Evolutionary conservation across 2,888 invertebrate genomes (phyloP).

Genomic region (Drosophila borborema): DNA sequence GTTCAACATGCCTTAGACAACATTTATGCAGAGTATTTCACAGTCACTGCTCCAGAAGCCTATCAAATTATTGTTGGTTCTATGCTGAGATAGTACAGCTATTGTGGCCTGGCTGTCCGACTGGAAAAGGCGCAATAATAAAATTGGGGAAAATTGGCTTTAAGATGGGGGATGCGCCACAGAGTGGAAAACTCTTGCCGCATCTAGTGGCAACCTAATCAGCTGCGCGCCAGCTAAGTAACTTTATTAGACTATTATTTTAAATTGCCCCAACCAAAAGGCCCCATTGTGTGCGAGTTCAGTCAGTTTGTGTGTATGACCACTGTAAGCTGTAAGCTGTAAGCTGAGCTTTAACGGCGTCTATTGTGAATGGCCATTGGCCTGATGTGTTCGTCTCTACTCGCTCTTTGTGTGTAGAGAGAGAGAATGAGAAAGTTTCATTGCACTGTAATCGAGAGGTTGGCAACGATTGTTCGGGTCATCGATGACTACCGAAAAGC

Average conservation of each 20-base stretch:
- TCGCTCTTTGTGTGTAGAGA: slow-evolving; percentile 15
- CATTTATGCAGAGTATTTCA: slow-evolving; percentile 13
- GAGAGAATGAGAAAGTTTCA: slow-evolving; percentile 46
- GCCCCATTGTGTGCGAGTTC: slow-evolving; percentile 35
- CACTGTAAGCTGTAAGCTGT: slow-evolving; percentile 19
- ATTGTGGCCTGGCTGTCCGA: slow-evolving; percentile 45
- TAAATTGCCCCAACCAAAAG: slow-evolving; percentile 64
- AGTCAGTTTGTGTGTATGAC: slow-evolving; percentile 25
- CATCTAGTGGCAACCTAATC: slow-evolving; percentile 61
- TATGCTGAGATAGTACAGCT: slow-evolving; percentile 44
- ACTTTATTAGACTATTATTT: slow-evolving; percentile 77
- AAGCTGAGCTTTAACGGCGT: slow-evolving; percentile 47
- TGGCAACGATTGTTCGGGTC: slow-evolving; percentile 42
- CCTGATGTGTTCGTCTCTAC: slow-evolving; percentile 6
- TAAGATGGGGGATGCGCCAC: slow-evolving; percentile 57
- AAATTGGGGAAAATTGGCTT: slow-evolving; percentile 75
- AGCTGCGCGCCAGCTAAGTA: slow-evolving; percentile 74
- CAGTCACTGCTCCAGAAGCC: slow-evolving; percentile 4
- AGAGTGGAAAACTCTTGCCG: slow-evolving; percentile 36
- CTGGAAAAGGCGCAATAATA: slow-evolving; percentile 73
- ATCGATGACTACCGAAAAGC: slow-evolving; percentile 38
- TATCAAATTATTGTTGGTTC: slow-evolving; percentile 27
- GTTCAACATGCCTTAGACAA: neutral
- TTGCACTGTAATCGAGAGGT: slow-evolving; percentile 43
- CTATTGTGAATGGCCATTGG: slow-evolving; percentile 39